Base-by-base conservation (phyloP, 1,140 invertebrate genomes). In the Latrodectus geometricus region DNA sequence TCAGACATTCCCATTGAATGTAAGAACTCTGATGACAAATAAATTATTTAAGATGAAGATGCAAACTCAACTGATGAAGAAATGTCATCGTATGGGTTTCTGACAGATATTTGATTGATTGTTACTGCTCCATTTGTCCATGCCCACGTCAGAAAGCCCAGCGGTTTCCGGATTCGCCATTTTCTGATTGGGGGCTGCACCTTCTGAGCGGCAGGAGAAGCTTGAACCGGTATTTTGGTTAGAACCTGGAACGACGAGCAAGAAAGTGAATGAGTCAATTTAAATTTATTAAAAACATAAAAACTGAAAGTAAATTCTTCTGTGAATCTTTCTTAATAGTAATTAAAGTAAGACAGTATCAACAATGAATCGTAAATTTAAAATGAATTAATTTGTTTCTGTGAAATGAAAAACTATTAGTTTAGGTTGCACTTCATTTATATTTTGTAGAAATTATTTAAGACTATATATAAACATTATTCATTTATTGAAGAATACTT, bases 31-130 rank as follows among this genome's bases (percentile, higher is more conserved):
- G 52, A 75, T 84, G 72, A 75, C 48, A 12, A 52, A 75, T 74
- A 23, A 61, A 20, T 82, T 82, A 48, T n/a, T 49, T 20, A 54
- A 75, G 48, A 84, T 84, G 81, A 84, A 50, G 54, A 84, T 84
- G 73, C 50, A 49, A 68, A 17, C 49, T 75, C 52, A 49, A 21
- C 20, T 7, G 8, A 70, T 54, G 79, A 49, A 76, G 20, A 21
- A 84, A 66, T 68, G 81, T 84, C 81, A 84, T 84, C 81, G 81
- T 23, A 84, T 50, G 4, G 81, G 21, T 68, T 84, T 84, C 35
- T 84, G 81, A 21, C 68, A 72, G 12, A 50, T 80, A 69, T 84
- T 84, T 21, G 81, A 68, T 68, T 84, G 81, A 35, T 68, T 84
- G 54, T 73, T 83, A 49, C 69, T 66, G 69, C 56, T 74, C 81